Conservation (phyloP, 2,797 vertebrate genomes). For the Myotis pilosus region DNA sequence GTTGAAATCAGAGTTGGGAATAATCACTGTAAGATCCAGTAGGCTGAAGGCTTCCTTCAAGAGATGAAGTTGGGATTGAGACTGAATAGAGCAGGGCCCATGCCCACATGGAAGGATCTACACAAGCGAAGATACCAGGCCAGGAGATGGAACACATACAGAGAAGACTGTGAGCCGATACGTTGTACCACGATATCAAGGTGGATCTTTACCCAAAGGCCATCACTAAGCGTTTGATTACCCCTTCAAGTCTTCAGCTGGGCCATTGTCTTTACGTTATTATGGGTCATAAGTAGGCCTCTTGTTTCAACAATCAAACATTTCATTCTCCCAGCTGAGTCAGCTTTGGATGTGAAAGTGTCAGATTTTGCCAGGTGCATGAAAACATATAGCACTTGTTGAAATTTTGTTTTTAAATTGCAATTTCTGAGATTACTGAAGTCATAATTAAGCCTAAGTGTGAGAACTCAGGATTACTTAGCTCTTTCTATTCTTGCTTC, state of each 20-base stretch:
- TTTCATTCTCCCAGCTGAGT: background rate
- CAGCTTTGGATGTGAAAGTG: background rate
- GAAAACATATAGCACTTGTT: background rate
- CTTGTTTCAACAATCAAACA: background rate
- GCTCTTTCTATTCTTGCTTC: background rate
- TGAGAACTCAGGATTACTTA: background rate
- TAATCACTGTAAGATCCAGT: background rate
- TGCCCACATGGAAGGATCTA: background rate
- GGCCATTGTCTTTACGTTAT: background rate
- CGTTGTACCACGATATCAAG: background rate
- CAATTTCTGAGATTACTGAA: background rate
- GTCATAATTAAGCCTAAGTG: background rate
- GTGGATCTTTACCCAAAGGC: background rate
- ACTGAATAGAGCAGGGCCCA: background rate
- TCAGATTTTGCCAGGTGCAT: background rate
- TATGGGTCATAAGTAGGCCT: background rate
- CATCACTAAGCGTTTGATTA: background rate
- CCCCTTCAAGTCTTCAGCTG: background rate
- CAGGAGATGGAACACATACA: background rate
- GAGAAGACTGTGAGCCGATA: background rate
- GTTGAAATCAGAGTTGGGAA: background rate
- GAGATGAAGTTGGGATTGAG: background rate
- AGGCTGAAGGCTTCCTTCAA: background rate
- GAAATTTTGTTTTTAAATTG: background rate
- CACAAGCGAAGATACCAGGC: background rate